Base-by-base conservation (phyloP, 2,797 vertebrate genomes). In the Morus bassanus region DNA sequence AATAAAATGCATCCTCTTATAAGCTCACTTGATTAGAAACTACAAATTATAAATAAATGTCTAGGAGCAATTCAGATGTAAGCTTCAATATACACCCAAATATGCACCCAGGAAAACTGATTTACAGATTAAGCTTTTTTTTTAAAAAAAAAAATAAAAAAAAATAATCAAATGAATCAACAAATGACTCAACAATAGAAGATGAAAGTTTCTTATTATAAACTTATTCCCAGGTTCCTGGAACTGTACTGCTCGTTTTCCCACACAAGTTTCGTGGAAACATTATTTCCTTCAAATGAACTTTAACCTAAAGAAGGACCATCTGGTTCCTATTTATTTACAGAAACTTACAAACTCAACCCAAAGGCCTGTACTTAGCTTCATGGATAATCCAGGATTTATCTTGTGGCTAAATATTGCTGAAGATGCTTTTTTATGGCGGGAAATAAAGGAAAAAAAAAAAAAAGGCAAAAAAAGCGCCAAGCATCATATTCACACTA, bases 311-410 rank as follows among this genome's bases (percentile, higher is more conserved):
- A 85, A 77, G 51, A 64, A 50, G 65, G 35, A 72, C 73, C 91
- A 93, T 89, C 88, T 94, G 90, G 57, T 95, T 67, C 53, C n/a
- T 96, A 75, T 95, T 97, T 96, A 93, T 95, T 91, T 88, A 92
- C 61, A 93, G 46, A 37, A 95, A 85, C 25, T 76, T 82, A 74
- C 10, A 92, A 93, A 85, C 43, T 75, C 67, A 67, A 33, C 41
- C 53, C 75, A 33, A 77, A 70, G 65, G n/a, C 56, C 9, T 54
- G 35, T 50, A 50, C 72, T 77, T 23, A 33, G 75, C 48, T 78
- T 78, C 56, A 33, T 15, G 27, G 50, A 80, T 59, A 57, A 82
- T 48, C 39, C 59, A 72, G 51, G 61, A 64, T 2, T 77, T 54
- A 57, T 13, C 73, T 57, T 22, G 60, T 51, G n/a, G 39, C 57